Evolutionary conservation across 2,113 vertebrate genomes (phyloP).

Genomic region (Brachionichthys hirsutus): DNA sequence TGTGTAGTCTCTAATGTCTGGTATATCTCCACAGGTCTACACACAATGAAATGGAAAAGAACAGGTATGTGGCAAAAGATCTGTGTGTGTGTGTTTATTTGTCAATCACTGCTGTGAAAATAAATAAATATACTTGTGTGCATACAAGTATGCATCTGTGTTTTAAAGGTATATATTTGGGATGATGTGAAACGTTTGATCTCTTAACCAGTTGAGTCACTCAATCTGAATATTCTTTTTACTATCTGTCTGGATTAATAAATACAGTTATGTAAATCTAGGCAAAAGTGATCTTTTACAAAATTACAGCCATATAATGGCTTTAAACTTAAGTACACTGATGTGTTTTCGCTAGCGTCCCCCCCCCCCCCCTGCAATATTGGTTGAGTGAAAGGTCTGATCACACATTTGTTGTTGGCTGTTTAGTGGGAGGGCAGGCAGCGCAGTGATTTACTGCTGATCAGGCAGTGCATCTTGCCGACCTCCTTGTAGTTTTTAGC

Average conservation of each 20-base stretch:
- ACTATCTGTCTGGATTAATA: too few relatives aligned
- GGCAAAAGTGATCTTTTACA: too few relatives aligned
- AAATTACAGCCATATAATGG: too few relatives aligned
- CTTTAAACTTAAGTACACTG: too few relatives aligned
- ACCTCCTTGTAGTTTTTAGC: conserved; percentile 28
- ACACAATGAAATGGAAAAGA: conserved; percentile 98
- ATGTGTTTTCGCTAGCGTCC: too few relatives aligned
- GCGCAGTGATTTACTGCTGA: conserved; percentile 22
- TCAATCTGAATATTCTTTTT: too few relatives aligned
- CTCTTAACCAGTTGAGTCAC: neutral
- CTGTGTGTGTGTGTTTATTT: neutral
- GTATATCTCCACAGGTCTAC: conserved; percentile 85
- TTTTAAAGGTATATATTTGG: neutral
- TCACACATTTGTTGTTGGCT: neutral
- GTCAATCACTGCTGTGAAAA: too few relatives aligned
- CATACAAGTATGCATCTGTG: too few relatives aligned
- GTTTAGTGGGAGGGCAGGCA: conserved; percentile 1
- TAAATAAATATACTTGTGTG: too few relatives aligned
- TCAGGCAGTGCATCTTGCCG: conserved; percentile 3
- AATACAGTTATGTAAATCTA: too few relatives aligned
- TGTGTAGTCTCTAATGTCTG: conserved; percentile 39
- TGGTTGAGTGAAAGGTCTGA: too few relatives aligned
- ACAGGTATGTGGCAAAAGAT: conserved; percentile 81
- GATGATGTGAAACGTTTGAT: neutral
- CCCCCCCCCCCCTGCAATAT: too few relatives aligned